These are phyloP conservation scores for Abscondita cerata DNA, from an alignment of 2,888 invertebrate species.

Conservation along the genomic window DNA sequence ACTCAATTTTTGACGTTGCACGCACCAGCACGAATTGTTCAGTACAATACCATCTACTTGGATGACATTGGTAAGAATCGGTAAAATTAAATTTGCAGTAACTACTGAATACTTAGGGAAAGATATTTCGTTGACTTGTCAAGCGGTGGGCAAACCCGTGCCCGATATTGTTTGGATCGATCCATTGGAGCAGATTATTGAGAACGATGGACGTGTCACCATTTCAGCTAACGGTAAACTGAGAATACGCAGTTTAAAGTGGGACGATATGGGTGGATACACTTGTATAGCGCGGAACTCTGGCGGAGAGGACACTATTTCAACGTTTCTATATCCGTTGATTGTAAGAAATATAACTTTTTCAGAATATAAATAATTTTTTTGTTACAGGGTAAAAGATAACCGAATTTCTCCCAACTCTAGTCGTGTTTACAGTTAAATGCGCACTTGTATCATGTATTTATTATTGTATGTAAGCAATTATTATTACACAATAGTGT, in stretches of 20 bases:
- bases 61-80: slow-evolving; percentile 53
- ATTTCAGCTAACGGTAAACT: slow-evolving; percentile 78
- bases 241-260: slow-evolving; percentile 72
- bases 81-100: background rate
- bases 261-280: slow-evolving; percentile 85
- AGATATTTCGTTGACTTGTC: slow-evolving; percentile 73
- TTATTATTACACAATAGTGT: too few species aligned
- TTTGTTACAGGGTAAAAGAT: background rate
- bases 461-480: too few species aligned
- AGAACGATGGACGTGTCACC: slow-evolving; percentile 54
- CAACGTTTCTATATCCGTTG: slow-evolving; percentile 79
- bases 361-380: background rate
- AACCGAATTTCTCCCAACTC: too few species aligned
- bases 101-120: slow-evolving; percentile 58
- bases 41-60: slow-evolving; percentile 54
- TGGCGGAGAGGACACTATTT: slow-evolving; percentile 67
- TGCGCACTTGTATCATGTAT: too few species aligned
- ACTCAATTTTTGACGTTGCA: slow-evolving; percentile 52
- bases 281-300: slow-evolving; percentile 76
- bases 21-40: slow-evolving; percentile 54
- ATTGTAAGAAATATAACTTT: too few species aligned
- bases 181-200: slow-evolving; percentile 60
- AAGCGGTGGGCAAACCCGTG: slow-evolving; percentile 67
- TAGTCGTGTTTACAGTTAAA: too few species aligned
- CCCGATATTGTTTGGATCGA: slow-evolving; percentile 74